Evolutionary conservation across 2,113 vertebrate genomes (phyloP).

Genomic region (Oxyruncus cristatus): DNA sequence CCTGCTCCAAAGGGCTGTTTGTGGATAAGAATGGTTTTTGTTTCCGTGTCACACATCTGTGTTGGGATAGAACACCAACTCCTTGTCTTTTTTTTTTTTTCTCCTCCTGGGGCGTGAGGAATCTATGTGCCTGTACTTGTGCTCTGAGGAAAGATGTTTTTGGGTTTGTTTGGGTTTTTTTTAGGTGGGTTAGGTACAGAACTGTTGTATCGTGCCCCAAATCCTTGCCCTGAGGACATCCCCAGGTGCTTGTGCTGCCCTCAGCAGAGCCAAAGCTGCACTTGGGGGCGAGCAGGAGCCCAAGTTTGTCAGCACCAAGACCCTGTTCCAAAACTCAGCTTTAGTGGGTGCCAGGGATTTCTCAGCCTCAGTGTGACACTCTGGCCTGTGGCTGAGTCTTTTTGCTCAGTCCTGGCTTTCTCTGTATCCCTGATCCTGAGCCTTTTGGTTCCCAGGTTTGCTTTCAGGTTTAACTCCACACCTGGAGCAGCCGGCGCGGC

Average conservation of each 20-base stretch:
- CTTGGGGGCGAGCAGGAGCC: accelerated
- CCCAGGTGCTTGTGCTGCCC: accelerated
- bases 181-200: not conserved
- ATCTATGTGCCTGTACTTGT: accelerated
- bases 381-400: not conserved
- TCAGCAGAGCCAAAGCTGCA: not conserved
- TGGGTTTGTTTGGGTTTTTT: not conserved
- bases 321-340: accelerated
- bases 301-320: accelerated
- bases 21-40: accelerated
- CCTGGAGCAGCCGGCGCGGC: not conserved
- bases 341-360: not conserved
- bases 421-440: not conserved
- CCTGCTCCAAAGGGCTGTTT: not conserved
- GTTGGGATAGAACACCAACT: accelerated
- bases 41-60: accelerated
- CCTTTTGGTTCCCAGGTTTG: not conserved
- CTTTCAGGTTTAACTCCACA: not conserved
- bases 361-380: accelerated
- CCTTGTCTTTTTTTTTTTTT: too few species aligned
- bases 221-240: accelerated
- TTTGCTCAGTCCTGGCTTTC: accelerated
- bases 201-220: too few species aligned
- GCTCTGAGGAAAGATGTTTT: not conserved
- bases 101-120: not conserved